Base-by-base conservation (phyloP, 2,797 vertebrate genomes). In the Cryptoblepharus egeriae region DNA sequence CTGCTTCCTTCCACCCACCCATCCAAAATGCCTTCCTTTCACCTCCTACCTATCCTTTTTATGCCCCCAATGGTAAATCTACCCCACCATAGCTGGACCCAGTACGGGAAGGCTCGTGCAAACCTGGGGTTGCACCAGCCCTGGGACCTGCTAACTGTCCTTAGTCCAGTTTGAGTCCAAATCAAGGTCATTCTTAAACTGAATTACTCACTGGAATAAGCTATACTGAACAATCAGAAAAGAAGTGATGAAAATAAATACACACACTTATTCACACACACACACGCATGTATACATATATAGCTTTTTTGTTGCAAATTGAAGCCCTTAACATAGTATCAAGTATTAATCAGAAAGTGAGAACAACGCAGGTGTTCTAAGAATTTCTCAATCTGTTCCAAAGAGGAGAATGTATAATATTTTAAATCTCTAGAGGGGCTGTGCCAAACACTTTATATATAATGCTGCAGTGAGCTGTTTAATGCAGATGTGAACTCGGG, bases 401-500 rank as follows among this genome's bases (percentile, higher is more conserved):
- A 89, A 42, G 7, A n/a, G 15, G 84, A 65, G 42, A 91, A 90
- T 49, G 30, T 71, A 79, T 86, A 84, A 87, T 80, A 83, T 87
- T 88, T 90, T 87, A 86, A 79, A 84, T 73, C 60, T 90, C 87
- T 1, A 0, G 7, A 80, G 87, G 85, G 89, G 87, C 16, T 72
- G 55, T 83, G 91, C 86, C 79, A 91, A 91, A 86, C 5, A 4
- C 84, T 88, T 92, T 87, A 90, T 88, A 89, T 88, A 80, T 91
- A 92, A 91, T 92, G 72, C 37, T 79, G 77, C 32, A 87, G 75
- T 0, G 32, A 91, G 84, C 61, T 85, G 39, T 88, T 89, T 82
- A 91, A 84, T 81, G 93, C 78, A 81, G 88, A 93, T 85, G 58
- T 85, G 82, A 91, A 78, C 93, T 92, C 90, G 77, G 39, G 88